Percentiles rank a stretch among this genome's conserved stretches.
These are phyloP conservation scores for Ormyrus nitidulus DNA, from an alignment of 2,888 invertebrate genomes.

Conservation along the genomic window DNA sequence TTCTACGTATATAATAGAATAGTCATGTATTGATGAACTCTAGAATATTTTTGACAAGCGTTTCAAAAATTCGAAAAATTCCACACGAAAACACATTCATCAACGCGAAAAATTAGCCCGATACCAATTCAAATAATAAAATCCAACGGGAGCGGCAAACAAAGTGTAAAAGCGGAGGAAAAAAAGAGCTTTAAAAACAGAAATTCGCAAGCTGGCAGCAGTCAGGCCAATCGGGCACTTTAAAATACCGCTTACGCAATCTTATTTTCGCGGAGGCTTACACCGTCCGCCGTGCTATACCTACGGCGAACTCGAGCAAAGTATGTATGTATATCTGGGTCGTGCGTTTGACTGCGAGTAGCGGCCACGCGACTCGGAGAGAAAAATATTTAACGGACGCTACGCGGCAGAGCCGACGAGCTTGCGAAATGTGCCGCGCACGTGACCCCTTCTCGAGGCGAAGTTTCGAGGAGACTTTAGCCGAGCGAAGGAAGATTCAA, in stretches of 20 bases:
- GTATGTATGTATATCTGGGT: slow-evolving; percentile 9
- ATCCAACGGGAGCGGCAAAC: not conserved
- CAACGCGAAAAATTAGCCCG: too few relatives aligned
- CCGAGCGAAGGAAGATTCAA: too few relatives aligned
- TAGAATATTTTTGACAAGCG: too few relatives aligned
- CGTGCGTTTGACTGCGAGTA: not conserved
- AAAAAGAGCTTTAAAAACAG: not conserved
- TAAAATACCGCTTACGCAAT: slow-evolving; percentile 35
- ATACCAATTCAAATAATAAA: not conserved
- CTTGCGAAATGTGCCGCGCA: not conserved
- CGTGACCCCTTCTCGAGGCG: not conserved
- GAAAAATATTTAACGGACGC: slow-evolving; percentile 11
- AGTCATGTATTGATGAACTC: too few relatives aligned
- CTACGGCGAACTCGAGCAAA: not conserved
- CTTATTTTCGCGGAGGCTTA: slow-evolving; percentile 36
- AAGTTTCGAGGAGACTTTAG: not conserved
- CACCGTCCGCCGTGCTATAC: too few relatives aligned
- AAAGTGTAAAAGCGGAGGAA: not conserved
- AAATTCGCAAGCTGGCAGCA: not conserved
- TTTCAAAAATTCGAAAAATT: too few relatives aligned
- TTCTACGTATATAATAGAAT: too few relatives aligned
- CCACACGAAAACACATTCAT: too few relatives aligned
- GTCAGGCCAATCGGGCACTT: slow-evolving; percentile 16
- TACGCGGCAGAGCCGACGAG: not conserved
- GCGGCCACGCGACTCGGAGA: not conserved